phyloP scores from a whole-genome alignment of 2,888 invertebrate species.

The Heliconius erato region DNA sequence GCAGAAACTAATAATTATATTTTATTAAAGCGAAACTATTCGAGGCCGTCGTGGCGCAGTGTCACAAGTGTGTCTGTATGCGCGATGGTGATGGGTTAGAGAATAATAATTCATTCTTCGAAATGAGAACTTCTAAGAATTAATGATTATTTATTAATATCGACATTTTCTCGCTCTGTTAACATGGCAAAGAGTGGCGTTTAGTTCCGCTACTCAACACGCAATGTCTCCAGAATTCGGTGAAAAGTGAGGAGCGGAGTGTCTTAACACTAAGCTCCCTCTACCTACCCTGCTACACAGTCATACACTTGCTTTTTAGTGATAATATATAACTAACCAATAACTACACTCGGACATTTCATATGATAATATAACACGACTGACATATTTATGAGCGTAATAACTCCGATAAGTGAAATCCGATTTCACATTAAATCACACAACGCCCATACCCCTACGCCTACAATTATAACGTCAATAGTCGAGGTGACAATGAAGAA shows the following conservation, averaged over 20 bases:
- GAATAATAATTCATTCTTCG: too few species aligned
- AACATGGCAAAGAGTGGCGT: background rate
- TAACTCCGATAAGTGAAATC: conserved; percentile 17
- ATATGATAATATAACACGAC: background rate
- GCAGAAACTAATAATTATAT: background rate
- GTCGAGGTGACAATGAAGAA: conserved; percentile 50
- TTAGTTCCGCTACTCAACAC: too few species aligned
- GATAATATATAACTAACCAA: background rate
- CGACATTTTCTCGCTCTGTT: background rate
- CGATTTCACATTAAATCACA: conserved; percentile 30
- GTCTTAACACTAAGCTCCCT: too few species aligned
- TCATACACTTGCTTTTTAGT: background rate
- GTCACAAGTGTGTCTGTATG: too few species aligned
- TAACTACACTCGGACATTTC: background rate
- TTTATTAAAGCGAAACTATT: background rate
- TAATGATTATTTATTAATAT: background rate
- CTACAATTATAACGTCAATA: conserved; percentile 45
- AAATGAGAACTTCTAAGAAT: background rate
- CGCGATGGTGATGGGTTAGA: too few species aligned
- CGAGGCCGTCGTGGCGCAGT: too few species aligned
- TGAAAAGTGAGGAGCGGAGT: too few species aligned
- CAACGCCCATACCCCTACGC: conserved; percentile 20
- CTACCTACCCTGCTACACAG: too few species aligned
- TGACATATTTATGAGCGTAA: conserved; percentile 1
- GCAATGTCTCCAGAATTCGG: too few species aligned